phyloP scores from a whole-genome alignment of 2,797 vertebrate species.

The Lepus townsendii region DNA sequence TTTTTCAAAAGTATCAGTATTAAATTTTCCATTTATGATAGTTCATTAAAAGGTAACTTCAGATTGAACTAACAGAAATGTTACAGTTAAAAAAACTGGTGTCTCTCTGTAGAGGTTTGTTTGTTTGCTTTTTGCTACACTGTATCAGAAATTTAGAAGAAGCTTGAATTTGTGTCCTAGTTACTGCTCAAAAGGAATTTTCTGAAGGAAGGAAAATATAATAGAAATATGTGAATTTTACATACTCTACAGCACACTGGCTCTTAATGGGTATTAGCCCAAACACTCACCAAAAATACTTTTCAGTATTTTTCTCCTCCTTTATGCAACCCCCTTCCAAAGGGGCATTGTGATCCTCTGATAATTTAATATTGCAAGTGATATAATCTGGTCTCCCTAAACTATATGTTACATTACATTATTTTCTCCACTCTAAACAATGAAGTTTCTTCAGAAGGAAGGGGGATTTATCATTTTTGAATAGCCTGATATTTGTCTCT shows the following conservation, averaged over 20 bases:
- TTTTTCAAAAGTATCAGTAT: conserved; percentile 28
- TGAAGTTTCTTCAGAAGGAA: neutral
- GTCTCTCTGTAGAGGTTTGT: neutral
- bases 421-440: neutral
- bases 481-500: neutral
- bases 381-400: neutral
- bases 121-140: conserved; percentile 28
- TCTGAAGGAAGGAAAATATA: neutral
- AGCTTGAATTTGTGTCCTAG: neutral
- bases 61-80: neutral
- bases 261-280: neutral
- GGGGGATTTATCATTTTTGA: neutral
- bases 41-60: neutral
- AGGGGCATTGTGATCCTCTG: neutral
- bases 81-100: neutral
- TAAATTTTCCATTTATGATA: neutral
- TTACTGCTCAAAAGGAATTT: neutral
- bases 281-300: neutral
- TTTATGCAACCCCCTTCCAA: neutral
- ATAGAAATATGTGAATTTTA: conserved; percentile 41
- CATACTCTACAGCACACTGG: neutral
- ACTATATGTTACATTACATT: neutral
- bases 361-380: neutral
- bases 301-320: neutral
- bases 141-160: conserved; percentile 9